Conservation (phyloP, 1,140 invertebrate species). For the Ceratitis capitata region DNA sequence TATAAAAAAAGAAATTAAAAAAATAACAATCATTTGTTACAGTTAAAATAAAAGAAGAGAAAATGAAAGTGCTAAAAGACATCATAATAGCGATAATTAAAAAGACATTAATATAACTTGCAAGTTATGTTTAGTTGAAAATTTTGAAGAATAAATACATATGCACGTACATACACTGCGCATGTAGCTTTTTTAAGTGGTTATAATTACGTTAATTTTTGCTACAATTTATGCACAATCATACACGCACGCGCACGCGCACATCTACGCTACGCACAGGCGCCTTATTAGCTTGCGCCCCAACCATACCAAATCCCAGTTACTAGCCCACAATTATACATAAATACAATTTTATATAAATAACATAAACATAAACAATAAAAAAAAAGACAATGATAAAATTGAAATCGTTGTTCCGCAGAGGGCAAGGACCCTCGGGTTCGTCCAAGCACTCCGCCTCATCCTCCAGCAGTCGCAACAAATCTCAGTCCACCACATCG, state of each 20-base stretch:
- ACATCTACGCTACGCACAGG: neutral
- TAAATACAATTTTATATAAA: neutral
- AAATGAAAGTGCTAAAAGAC: conserved; percentile 3
- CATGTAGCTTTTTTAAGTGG: no score
- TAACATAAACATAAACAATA: neutral
- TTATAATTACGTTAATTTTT: no score
- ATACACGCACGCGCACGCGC: neutral
- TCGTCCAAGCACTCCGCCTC: conserved; percentile 53
- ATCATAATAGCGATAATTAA: neutral
- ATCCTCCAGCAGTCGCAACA: conserved; percentile 60
- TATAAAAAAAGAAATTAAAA: neutral
- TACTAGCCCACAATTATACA: neutral
- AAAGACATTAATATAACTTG: neutral
- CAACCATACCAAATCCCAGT: neutral
- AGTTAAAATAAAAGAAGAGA: neutral
- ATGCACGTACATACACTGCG: no score
- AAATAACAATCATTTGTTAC: neutral
- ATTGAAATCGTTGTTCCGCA: conserved; percentile 83
- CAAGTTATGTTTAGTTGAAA: neutral
- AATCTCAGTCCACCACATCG: conserved; percentile 60
- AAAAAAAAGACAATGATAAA: conserved; percentile 72
- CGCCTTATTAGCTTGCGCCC: neutral
- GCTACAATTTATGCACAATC: no score
- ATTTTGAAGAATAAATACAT: neutral
- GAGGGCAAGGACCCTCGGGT: conserved; percentile 70